phyloP scores from a whole-genome alignment of 1,140 invertebrate species.

The Drosophila sp. region DNA sequence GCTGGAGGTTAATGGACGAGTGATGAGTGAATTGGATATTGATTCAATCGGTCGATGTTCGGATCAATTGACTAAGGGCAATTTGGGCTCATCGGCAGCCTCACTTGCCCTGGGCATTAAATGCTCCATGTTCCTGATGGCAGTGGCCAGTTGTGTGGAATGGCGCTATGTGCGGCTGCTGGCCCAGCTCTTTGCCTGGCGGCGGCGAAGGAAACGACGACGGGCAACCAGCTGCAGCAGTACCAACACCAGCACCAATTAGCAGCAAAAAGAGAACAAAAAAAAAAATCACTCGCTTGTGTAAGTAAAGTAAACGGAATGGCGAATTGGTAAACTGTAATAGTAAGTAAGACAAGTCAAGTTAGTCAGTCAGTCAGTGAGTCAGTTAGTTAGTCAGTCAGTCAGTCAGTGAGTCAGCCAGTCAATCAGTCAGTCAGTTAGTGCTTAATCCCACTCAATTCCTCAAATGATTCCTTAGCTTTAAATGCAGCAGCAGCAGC shows the following conservation, averaged over 20 bases:
- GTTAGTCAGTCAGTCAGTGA: constrained; percentile 36
- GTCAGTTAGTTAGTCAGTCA: constrained; percentile 20
- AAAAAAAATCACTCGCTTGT: constrained; percentile 30
- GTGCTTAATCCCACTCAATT: constrained; percentile 10
- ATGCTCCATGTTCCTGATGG: constrained; percentile 68
- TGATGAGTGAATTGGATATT: constrained; percentile 88
- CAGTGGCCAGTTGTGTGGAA: constrained; percentile 66
- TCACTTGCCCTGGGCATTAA: constrained; percentile 68
- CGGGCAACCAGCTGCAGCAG: constrained; percentile 40
- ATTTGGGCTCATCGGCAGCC: constrained; percentile 85
- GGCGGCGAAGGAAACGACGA: constrained; percentile 62
- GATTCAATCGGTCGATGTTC: constrained; percentile 87
- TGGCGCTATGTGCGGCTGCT: constrained; percentile 58
- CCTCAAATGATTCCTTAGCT: constrained; percentile 49
- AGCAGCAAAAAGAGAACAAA: not conserved
- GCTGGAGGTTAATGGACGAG: constrained; percentile 89
- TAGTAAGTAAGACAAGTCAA: constrained; percentile 41
- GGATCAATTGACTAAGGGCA: constrained; percentile 87
- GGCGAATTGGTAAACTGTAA: constrained; percentile 19
- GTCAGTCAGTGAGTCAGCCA: constrained; percentile 19
- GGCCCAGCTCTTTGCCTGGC: constrained; percentile 57
- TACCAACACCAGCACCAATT: not conserved
- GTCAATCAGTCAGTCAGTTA: constrained; percentile 33
- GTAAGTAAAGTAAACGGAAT: constrained; percentile 12
- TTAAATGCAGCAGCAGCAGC: constrained; percentile 61